A percentile compares a stretch with the other conserved stretches of the same genome.
Conservation (phyloP, 2,888 invertebrate species). For the Cantharis flavilabris region DNA sequence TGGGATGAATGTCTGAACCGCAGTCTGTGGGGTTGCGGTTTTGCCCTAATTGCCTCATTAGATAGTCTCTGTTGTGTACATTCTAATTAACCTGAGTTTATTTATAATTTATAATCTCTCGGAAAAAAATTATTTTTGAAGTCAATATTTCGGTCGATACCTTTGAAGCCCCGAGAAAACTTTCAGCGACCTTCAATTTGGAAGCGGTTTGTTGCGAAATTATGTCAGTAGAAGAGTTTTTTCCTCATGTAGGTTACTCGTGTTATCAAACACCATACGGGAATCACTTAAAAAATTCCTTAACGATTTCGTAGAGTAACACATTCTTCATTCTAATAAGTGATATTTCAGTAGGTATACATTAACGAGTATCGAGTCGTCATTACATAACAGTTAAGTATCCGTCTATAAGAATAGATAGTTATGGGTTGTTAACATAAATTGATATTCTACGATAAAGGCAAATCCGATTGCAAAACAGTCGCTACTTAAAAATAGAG, state of each 20-base stretch:
- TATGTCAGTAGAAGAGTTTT: neutral
- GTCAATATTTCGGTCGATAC: neutral
- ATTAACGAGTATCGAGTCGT: conserved; percentile 40
- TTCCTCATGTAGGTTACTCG: neutral
- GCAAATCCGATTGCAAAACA: conserved; percentile 11
- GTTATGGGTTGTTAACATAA: conserved; percentile 45
- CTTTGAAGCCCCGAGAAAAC: neutral
- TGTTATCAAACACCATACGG: neutral
- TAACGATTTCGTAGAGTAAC: neutral
- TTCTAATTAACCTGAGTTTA: neutral
- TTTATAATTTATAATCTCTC: too few species aligned
- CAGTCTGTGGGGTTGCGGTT: conserved; percentile 42
- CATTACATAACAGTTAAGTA: conserved; percentile 48
- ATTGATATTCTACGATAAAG: conserved; percentile 45
- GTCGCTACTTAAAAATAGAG: conserved; percentile 6
- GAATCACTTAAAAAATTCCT: neutral
- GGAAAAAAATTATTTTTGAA: neutral
- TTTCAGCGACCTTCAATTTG: neutral
- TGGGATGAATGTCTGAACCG: conserved; percentile 6
- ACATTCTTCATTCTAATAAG: neutral
- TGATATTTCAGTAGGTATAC: conserved; percentile 20
- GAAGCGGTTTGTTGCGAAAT: neutral
- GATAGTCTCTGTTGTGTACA: conserved; percentile 33
- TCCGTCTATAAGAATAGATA: conserved; percentile 45
- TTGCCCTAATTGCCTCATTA: conserved; percentile 46